phyloP scores from a whole-genome alignment of 2,113 vertebrate species.

The Psittacus erithacus region DNA sequence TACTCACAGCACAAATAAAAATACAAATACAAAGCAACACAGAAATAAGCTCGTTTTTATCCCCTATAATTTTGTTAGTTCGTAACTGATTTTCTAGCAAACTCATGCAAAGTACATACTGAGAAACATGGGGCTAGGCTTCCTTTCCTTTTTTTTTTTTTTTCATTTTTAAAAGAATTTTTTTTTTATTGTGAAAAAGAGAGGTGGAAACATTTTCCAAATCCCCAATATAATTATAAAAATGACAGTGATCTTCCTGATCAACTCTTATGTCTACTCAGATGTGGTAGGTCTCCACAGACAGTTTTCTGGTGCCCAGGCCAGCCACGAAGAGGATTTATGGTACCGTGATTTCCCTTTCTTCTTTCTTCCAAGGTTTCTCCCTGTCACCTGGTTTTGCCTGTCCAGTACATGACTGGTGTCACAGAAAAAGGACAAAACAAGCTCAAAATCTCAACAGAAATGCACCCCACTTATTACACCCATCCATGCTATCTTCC shows the following conservation, averaged over 20 bases:
- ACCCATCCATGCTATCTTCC: background rate
- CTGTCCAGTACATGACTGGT: background rate
- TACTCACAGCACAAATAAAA: background rate
- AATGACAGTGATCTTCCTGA: background rate
- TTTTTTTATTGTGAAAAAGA: background rate
- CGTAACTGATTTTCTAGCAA: background rate
- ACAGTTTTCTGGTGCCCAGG: background rate
- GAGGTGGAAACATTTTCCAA: background rate
- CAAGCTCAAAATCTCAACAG: background rate
- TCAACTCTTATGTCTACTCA: background rate
- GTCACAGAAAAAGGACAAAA: background rate
- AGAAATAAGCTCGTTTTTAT: background rate
- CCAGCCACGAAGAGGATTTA: background rate
- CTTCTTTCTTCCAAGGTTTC: background rate
- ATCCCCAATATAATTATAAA: background rate
- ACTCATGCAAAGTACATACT: background rate
- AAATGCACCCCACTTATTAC: background rate
- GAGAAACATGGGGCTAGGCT: background rate
- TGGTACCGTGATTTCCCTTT: background rate
- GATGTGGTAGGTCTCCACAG: background rate
- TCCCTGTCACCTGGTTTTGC: background rate
- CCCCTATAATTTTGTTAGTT: background rate
- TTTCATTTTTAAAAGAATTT: background rate
- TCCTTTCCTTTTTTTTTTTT: accelerated
- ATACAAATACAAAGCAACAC: background rate